These are phyloP conservation scores for Misgurnus anguillicaudatus DNA, from an alignment of 2,113 vertebrate species.

Conservation along the genomic window DNA sequence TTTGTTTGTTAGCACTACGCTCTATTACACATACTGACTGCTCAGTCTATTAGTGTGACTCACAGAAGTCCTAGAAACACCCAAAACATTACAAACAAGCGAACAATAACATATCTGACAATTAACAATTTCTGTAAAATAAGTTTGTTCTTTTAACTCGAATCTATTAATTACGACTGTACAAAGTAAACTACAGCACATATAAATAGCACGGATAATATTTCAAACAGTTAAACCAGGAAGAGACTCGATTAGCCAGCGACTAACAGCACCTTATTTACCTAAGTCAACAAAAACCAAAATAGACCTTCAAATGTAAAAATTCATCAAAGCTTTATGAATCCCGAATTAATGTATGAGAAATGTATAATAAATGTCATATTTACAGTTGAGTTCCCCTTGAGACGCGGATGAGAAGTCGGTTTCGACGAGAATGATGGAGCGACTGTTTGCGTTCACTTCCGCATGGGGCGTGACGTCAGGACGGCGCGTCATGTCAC, in stretches of 20 bases:
- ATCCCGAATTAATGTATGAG: not conserved
- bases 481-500: conserved; percentile 31
- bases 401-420: not conserved
- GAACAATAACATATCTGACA: not conserved
- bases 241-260: conserved; percentile 30
- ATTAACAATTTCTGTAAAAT: not conserved
- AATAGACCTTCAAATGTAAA: not conserved
- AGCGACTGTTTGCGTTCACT: conserved; percentile 18
- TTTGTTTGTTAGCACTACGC: not conserved
- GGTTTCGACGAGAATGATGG: not conserved
- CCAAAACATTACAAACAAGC: no score
- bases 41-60: not conserved
- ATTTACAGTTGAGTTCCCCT: conserved; percentile 33
- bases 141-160: not conserved
- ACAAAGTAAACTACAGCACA: no score
- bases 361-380: not conserved
- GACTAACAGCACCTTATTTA: conserved; percentile 12
- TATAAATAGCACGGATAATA: not conserved
- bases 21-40: no score
- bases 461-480: conserved; percentile 38
- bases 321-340: not conserved
- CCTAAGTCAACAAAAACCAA: conserved; percentile 20
- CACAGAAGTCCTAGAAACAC: not conserved
- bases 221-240: conserved; percentile 3
- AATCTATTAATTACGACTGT: no score